Percentiles rank a stretch among this genome's conserved stretches.
Evolutionary conservation across 2,888 invertebrate genomes (phyloP).

Genomic region (Geophilus truncorum): DNA sequence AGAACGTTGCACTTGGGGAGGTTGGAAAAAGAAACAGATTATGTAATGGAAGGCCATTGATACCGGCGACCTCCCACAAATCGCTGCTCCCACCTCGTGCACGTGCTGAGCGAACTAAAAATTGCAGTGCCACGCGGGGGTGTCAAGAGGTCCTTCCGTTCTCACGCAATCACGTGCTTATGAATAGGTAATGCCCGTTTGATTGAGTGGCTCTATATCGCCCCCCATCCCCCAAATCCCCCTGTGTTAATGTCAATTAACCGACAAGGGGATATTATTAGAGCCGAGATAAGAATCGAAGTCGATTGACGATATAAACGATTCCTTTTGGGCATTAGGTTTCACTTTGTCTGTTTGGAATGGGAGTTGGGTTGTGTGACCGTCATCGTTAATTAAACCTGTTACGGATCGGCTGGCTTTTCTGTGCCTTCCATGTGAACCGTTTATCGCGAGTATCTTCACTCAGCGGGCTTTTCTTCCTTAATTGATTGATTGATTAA

Average conservation of each 20-base stretch:
- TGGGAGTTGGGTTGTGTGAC: neutral
- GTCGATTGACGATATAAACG: neutral
- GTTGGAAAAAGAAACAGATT: neutral
- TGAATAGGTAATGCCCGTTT: conserved; percentile 24
- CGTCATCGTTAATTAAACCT: conserved; percentile 25
- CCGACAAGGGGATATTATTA: neutral
- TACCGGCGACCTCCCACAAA: conserved; percentile 6
- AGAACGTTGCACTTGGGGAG: neutral
- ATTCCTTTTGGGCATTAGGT: neutral
- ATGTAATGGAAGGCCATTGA: conserved; percentile 19
- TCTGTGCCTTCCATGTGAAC: neutral
- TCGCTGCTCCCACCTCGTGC: conserved; percentile 23
- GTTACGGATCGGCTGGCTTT: neutral
- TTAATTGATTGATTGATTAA: neutral
- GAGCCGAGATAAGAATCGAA: neutral
- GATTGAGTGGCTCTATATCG: conserved; percentile 19
- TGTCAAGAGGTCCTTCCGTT: conserved; percentile 27
- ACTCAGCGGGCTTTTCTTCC: neutral
- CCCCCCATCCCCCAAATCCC: neutral
- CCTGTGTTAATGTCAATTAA: conserved; percentile 17
- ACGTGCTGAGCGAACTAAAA: conserved; percentile 24
- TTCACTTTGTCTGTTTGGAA: neutral
- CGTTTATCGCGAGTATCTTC: neutral
- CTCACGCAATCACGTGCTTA: conserved; percentile 27
- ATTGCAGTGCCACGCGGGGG: conserved; percentile 25